Evolutionary conservation across 23 tunicate genomes (phyloP), one percentile per base, ranked within the genome.

Genomic region (Botrylloides violaceus): DNA sequence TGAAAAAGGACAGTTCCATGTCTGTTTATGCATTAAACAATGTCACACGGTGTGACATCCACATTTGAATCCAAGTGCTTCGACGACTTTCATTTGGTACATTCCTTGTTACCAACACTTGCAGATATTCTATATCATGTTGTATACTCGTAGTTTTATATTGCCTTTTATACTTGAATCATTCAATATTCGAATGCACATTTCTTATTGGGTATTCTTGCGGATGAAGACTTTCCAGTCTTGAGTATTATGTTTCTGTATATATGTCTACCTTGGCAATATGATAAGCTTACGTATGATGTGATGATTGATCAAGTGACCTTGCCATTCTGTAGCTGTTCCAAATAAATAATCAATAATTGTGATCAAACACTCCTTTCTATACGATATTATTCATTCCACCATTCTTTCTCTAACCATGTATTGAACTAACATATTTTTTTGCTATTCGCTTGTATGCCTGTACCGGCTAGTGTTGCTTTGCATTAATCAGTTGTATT

Each of bases 381-480:
- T 43, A 43, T 43, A 43, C 15, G 53, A 15, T 43, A 43, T 43
- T 43, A 43, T 43, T 43, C 53, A 43, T 43, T 43, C 53, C 53
- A 43, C 15, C 53, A 43, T 43, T n/a, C n/a, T n/a, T 43, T 43
- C 53, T 43, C 53, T 43, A 43, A 43, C 53, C 53, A 15, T 43
- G 53, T 43, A 43, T 43, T 43, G 53, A 43, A 43, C 53, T 43
- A 43, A 43, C 53, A 43, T 43, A 43, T 43, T 43, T 43, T 43
- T 43, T 9, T n/a, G n/a, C n/a, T 15, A 43, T 43, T 15, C 53
- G 53, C 53, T 43, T 15, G 53, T 15, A 43, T 43, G 9, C 15
- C 53, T 43, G 53, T 43, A 43, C 53, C 53, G 53, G 53, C 53
- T 43, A 43, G 53, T 43, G 53, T 43, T 43, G 53, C 53, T 43